Conservation (phyloP, 2,888 invertebrate genomes). For the Synanthedon myopaeformis region DNA sequence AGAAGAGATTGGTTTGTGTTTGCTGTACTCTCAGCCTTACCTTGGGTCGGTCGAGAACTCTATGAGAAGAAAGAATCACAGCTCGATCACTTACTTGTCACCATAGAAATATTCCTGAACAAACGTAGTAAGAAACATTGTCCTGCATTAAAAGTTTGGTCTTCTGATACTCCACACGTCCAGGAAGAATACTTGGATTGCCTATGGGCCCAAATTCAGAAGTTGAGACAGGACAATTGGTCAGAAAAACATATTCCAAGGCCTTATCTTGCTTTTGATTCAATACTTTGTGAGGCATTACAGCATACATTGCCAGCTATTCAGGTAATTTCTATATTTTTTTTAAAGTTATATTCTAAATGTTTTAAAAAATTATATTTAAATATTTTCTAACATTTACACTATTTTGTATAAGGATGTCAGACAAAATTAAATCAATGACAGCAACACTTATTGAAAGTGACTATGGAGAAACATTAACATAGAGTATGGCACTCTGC, state of each 20-base stretch:
- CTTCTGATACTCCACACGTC: conserved; percentile 92
- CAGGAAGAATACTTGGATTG: conserved; percentile 98
- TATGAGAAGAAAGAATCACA: conserved; percentile 97
- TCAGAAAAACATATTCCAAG: conserved; percentile 95
- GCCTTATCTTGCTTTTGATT: conserved; percentile 96
- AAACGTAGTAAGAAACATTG: conserved; percentile 94
- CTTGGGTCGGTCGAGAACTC: conserved; percentile 96
- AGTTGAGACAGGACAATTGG: conserved; percentile 95
- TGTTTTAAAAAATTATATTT: neutral
- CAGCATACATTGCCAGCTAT: conserved; percentile 95
- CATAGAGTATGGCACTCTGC: too few species aligned
- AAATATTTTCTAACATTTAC: neutral
- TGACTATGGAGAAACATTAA: too few species aligned
- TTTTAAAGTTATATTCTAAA: neutral
- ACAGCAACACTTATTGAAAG: too few species aligned
- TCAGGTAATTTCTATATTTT: conserved; percentile 26
- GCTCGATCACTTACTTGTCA: conserved; percentile 87
- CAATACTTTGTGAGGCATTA: conserved; percentile 92
- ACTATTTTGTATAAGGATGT: too few species aligned
- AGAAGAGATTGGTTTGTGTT: conserved; percentile 86
- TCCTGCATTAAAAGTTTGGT: conserved; percentile 93
- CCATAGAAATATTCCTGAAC: conserved; percentile 90
- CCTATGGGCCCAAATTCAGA: conserved; percentile 87
- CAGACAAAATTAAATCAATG: too few species aligned
- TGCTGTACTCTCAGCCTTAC: conserved; percentile 91